Evolutionary conservation across 2,888 invertebrate species (phyloP).

Genomic region (Callinectes sapidus): DNA sequence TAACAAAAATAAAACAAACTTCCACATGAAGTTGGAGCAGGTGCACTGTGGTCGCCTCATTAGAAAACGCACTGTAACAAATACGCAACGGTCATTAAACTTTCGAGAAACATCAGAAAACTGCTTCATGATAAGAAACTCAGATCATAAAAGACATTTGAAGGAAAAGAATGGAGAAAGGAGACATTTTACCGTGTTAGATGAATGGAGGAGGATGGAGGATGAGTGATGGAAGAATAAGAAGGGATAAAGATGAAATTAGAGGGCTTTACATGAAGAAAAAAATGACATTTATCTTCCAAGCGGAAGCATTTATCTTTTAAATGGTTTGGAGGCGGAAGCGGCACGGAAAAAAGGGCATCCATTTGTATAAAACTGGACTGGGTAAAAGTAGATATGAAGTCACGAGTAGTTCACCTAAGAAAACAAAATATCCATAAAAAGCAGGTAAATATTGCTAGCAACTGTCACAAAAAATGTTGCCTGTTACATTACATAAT

Average conservation of each 20-base stretch:
- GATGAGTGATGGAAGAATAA: too few relatives aligned
- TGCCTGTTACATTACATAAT: too few relatives aligned
- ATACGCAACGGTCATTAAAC: background rate
- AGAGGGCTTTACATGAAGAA: too few relatives aligned
- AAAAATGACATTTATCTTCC: too few relatives aligned
- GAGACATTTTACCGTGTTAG: background rate
- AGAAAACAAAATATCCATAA: background rate
- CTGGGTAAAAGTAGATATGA: background rate
- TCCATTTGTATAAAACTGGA: background rate
- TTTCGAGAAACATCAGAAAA: background rate
- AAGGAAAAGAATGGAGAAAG: background rate
- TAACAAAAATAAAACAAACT: background rate
- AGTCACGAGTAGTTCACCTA: background rate
- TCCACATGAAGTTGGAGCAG: background rate
- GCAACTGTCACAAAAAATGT: background rate
- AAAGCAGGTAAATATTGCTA: background rate
- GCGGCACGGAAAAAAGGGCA: background rate
- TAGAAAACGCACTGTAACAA: background rate
- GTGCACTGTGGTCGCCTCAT: background rate
- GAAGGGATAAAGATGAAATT: too few relatives aligned
- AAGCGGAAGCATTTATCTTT: too few relatives aligned
- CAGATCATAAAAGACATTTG: background rate
- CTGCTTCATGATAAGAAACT: background rate
- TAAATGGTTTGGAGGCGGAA: background rate
- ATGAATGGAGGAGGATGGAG: background rate